A percentile compares a stretch with the other conserved stretches of the same genome.
Evolutionary conservation across 2,113 vertebrate genomes (phyloP).

Genomic region (Pangasianodon gigas): DNA sequence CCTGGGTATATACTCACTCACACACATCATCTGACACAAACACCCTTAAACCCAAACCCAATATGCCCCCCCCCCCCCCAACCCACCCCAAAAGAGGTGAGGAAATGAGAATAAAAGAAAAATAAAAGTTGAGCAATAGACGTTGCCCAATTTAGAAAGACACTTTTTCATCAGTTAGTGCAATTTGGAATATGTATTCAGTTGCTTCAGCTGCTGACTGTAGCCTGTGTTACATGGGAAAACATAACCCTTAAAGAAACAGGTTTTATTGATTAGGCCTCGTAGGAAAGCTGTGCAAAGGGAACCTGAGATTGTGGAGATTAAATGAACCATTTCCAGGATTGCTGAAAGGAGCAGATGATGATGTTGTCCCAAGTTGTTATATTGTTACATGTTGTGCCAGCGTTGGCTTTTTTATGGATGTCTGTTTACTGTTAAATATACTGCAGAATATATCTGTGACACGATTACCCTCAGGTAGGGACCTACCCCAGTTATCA

Average conservation of each 20-base stretch:
- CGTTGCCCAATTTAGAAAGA: background rate
- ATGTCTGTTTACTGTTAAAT: background rate
- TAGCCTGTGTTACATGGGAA: background rate
- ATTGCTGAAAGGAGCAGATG: background rate
- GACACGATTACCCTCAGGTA: background rate
- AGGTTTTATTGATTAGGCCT: background rate
- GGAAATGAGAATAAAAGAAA: background rate
- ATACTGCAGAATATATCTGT: background rate
- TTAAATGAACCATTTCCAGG: background rate
- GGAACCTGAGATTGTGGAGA: background rate
- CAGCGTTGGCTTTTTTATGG: background rate
- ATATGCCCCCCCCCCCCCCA: too few relatives aligned
- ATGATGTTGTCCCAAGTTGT: background rate
- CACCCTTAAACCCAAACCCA: background rate
- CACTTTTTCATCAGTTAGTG: background rate
- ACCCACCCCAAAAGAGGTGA: background rate
- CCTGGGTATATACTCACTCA: background rate
- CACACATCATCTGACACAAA: background rate
- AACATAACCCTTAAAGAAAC: background rate
- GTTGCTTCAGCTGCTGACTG: background rate
- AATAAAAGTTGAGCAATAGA: background rate
- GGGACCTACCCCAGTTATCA: background rate
- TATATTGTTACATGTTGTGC: background rate
- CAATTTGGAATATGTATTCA: background rate
- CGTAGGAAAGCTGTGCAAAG: background rate